These are phyloP conservation scores for Tetragnatha versicolor DNA, from an alignment of 1,140 invertebrate species.

Conservation along the genomic window DNA sequence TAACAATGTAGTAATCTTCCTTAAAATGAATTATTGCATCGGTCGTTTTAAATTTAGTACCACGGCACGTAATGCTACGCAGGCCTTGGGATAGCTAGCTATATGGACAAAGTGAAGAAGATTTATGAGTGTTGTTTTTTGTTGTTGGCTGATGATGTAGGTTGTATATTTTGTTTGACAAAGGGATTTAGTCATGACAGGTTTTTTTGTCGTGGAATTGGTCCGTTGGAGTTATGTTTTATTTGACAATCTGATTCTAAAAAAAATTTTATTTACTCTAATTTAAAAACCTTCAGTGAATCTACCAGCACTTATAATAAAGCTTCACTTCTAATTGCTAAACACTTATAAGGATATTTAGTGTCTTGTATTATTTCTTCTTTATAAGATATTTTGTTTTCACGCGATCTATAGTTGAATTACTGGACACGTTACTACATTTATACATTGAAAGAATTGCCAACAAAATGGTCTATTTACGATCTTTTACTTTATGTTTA, in stretches of 20 bases:
- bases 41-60: slow-evolving; percentile 12
- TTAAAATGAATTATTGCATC: slow-evolving; percentile 28
- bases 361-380: too few relatives aligned
- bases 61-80: background rate
- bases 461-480: too few relatives aligned
- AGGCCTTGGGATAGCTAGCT: slow-evolving; percentile 14
- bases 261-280: too few relatives aligned
- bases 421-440: too few relatives aligned
- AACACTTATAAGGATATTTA: too few relatives aligned
- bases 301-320: too few relatives aligned
- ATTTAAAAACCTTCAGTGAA: too few relatives aligned
- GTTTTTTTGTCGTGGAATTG: background rate
- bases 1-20: slow-evolving; percentile 20
- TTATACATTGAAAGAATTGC: too few relatives aligned
- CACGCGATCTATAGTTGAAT: too few relatives aligned
- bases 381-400: too few relatives aligned
- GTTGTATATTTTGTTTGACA: slow-evolving; percentile 27
- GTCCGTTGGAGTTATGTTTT: background rate
- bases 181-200: background rate
- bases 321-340: too few relatives aligned
- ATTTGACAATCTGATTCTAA: background rate
- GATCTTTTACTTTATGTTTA: too few relatives aligned
- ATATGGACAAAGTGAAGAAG: slow-evolving; percentile 18
- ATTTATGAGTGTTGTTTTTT: slow-evolving; percentile 19
- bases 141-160: background rate